A percentile compares a stretch with the other conserved stretches of the same genome.
phyloP scores from a whole-genome alignment of 2,888 invertebrate species.

The Deroplatys truncata region DNA sequence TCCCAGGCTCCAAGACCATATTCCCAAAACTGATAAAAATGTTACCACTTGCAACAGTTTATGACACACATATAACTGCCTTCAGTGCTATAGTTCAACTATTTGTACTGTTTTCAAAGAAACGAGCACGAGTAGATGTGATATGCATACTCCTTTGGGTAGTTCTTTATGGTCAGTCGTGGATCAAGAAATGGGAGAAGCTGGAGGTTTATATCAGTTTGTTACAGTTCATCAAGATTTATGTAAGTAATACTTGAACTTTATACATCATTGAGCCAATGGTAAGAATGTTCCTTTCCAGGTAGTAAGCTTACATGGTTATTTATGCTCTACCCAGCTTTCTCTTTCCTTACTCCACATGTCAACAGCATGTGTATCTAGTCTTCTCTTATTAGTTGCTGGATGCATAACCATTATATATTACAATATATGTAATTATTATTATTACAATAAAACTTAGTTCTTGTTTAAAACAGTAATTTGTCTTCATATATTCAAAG shows the following conservation, averaged over 20 bases:
- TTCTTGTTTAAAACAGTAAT: too few species aligned
- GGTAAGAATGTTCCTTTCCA: too few species aligned
- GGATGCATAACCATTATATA: too few species aligned
- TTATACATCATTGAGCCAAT: too few species aligned
- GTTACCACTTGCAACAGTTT: background rate
- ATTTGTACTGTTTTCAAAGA: background rate
- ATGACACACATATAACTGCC: background rate
- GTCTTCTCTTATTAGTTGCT: too few species aligned
- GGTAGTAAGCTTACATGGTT: too few species aligned
- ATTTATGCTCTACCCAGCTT: too few species aligned
- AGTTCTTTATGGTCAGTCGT: background rate
- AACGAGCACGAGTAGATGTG: background rate
- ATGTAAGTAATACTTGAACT: conserved; percentile 35
- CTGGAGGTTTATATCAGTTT: background rate
- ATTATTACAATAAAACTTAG: too few species aligned
- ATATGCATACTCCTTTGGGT: background rate
- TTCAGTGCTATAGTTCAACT: background rate
- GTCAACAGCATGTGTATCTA: too few species aligned
- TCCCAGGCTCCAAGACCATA: background rate
- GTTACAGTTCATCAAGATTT: conserved; percentile 30
- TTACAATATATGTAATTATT: too few species aligned
- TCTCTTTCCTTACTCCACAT: too few species aligned
- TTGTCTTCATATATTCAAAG: too few species aligned
- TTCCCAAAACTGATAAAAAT: background rate
- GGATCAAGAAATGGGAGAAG: background rate